These are phyloP conservation scores for Cloeon dipterum DNA, from an alignment of 2,888 invertebrate species.

Conservation along the genomic window DNA sequence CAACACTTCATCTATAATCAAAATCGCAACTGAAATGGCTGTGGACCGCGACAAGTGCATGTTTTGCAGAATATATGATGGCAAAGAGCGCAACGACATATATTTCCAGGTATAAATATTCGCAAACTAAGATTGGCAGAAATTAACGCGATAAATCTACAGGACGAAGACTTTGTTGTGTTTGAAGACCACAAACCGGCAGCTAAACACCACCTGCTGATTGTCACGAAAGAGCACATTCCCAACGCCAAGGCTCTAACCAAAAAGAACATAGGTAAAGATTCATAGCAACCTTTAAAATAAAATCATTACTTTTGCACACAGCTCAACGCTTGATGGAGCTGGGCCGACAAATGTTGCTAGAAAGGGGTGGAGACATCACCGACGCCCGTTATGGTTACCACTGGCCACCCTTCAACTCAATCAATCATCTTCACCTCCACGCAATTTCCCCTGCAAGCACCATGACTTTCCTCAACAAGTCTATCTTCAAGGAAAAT, in stretches of 20 bases:
- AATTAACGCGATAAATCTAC: background rate
- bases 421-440: conserved; percentile 60
- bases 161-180: conserved; percentile 38
- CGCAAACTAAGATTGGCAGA: background rate
- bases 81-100: background rate
- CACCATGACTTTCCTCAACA: conserved; percentile 40
- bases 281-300: background rate
- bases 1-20: too few relatives aligned
- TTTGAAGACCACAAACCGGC: conserved; percentile 72
- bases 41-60: background rate
- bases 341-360: conserved; percentile 25
- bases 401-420: conserved; percentile 79
- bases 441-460: conserved; percentile 63
- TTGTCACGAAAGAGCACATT: conserved; percentile 56
- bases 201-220: conserved; percentile 51
- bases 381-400: conserved; percentile 33
- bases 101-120: background rate
- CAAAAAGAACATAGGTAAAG: conserved; percentile 45
- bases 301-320: conserved; percentile 9
- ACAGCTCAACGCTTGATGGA: conserved; percentile 42
- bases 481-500: conserved; percentile 43
- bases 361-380: conserved; percentile 21
- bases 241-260: conserved; percentile 44
- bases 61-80: background rate
- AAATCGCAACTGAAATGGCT: too few relatives aligned